Percentiles rank a stretch among this genome's conserved stretches.
These are phyloP conservation scores for Thamnaconus septentrionalis DNA, from an alignment of 2,113 vertebrate genomes.

Conservation along the genomic window DNA sequence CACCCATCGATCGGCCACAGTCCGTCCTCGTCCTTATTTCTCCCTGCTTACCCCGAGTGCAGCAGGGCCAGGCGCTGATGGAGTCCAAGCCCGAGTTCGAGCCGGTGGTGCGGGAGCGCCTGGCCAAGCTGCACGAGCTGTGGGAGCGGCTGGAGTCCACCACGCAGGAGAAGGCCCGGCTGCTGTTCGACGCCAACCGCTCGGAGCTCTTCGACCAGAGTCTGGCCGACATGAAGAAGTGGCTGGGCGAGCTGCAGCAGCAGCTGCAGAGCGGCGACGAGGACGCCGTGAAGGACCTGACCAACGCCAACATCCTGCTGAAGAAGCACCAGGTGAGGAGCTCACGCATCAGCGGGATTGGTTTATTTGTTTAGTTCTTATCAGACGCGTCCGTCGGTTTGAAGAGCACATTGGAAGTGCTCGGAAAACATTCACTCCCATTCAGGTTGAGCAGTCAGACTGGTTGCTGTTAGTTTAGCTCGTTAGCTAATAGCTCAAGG, in stretches of 20 bases:
- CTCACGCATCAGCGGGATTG: neutral
- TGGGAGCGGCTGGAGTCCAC: constrained; percentile 83
- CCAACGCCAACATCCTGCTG: constrained; percentile 87
- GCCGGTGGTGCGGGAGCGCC: constrained; percentile 70
- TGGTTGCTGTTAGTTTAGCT: too few relatives aligned
- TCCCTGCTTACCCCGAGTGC: neutral
- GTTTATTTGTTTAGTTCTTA: neutral
- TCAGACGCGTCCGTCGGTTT: too few relatives aligned
- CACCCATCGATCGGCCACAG: too few relatives aligned
- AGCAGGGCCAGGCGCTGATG: constrained; percentile 87
- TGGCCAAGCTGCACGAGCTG: constrained; percentile 78
- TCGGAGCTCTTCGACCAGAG: constrained; percentile 85
- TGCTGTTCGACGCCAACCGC: constrained; percentile 87
- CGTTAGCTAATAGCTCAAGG: too few relatives aligned
- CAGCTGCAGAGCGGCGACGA: constrained; percentile 80
- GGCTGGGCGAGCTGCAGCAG: constrained; percentile 81
- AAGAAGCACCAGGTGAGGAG: constrained; percentile 85
- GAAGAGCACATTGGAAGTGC: too few relatives aligned
- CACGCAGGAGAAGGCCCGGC: constrained; percentile 81
- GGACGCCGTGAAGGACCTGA: constrained; percentile 84
- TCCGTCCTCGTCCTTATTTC: constrained; percentile 1
- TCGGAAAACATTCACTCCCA: too few relatives aligned
- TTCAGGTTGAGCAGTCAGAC: too few relatives aligned
- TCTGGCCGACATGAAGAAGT: constrained; percentile 82
- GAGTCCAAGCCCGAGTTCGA: constrained; percentile 82